Conservation (phyloP, 2,113 vertebrate species). For the Salvator merianae region DNA sequence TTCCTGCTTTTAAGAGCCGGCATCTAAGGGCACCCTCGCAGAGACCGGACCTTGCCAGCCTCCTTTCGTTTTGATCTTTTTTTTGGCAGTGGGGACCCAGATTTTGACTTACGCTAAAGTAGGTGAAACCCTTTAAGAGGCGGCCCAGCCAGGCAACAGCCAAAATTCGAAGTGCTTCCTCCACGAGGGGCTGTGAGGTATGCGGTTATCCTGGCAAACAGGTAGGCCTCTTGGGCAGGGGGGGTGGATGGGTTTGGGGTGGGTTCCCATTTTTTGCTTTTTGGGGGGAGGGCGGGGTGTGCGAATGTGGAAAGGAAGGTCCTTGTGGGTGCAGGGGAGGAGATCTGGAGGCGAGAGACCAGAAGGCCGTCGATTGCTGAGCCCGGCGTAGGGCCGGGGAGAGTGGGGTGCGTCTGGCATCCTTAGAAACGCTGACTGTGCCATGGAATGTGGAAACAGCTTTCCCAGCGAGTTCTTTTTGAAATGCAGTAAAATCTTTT, state of each 20-base stretch:
- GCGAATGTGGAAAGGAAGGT: not conserved
- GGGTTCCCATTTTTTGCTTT: not conserved
- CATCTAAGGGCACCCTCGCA: no score
- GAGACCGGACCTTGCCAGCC: no score
- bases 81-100: no score
- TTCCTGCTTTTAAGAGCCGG: not conserved
- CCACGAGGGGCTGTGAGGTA: not conserved
- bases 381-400: no score
- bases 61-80: no score
- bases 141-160: no score
- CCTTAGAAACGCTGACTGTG: not conserved
- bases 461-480: not conserved
- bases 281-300: not conserved
- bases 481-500: not conserved
- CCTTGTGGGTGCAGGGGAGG: no score
- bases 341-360: not conserved
- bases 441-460: not conserved
- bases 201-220: not conserved
- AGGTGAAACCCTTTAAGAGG: no score
- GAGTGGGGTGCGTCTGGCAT: not conserved
- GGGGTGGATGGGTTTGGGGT: accelerated
- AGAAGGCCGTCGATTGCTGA: not conserved
- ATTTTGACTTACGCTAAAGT: no score
- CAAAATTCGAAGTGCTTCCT: no score
- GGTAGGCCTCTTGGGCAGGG: not conserved